Evolutionary conservation across 1,140 invertebrate species (phyloP), one percentile per base, ranked within the genome.

Genomic region (Pachypeltis micranthus): DNA sequence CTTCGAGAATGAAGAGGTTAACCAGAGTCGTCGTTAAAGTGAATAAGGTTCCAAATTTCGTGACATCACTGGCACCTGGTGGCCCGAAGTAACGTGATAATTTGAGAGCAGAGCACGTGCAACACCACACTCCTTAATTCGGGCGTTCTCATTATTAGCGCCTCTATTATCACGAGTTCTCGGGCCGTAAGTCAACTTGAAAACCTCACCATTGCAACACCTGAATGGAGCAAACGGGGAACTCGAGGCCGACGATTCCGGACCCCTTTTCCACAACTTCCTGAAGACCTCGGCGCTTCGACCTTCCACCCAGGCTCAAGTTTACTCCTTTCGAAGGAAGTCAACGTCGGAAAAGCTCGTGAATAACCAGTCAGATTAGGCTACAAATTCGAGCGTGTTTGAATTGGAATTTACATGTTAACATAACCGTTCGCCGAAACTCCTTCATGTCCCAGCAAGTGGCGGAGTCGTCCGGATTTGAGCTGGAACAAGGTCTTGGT

Each of bases 191-290:
- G 47, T 51, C 47, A 51, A 39, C n/a, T n/a, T n/a, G n/a, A n/a
- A n/a, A n/a, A n/a, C n/a, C n/a, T n/a, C n/a, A n/a, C 47, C 21
- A 10, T 21, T 4, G 47, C 47, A 51, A 51, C 47, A 51, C 47
- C 47, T 51, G 47, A 51, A 51, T 51, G 47, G 47, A 51, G 23
- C 23, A 51, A n/a, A n/a, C n/a, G n/a, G n/a, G n/a, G n/a, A n/a
- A n/a, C n/a, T n/a, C n/a, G n/a, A n/a, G n/a, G n/a, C n/a, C n/a
- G n/a, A n/a, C n/a, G n/a, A n/a, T n/a, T n/a, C n/a, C n/a, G n/a
- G n/a, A n/a, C n/a, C n/a, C 12, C 47, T 4, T 51, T 21, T 3
- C 47, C 21, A 21, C 31, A 39, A 21, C 47, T 51, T 51, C 47
- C 47, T 51, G 47, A 7, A 39, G 31, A 16, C 31, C 31, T 7